Base-by-base conservation (phyloP, 1,140 invertebrate genomes). In the Sycophaga agraensis region DNA sequence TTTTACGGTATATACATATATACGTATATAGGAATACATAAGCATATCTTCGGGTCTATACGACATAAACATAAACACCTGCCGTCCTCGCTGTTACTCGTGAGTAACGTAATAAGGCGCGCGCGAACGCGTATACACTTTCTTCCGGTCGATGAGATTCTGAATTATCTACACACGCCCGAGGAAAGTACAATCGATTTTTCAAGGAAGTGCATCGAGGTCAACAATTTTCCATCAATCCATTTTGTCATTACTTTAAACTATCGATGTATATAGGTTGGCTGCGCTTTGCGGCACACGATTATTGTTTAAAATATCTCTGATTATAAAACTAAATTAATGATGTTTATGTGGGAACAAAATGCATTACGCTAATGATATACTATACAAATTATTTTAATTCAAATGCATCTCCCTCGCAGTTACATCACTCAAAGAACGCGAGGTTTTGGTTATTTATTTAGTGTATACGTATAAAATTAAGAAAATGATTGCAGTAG, bases 31-130 rank as follows among this genome's bases (percentile, higher is more conserved):
- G 1, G 2, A 8, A 6, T 26, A 21, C 34, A n/a, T 12, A 24
- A 11, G 2, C 14, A n/a, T 14, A 28, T 19, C 2, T 22, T 16
- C 11, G 22, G 4, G 17, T 37, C 2, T 22, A 12, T 9, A 21
- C 6, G 35, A 39, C 14, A 53, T 53, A 55, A 55, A 55, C 16
- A 26, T 55, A 55, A 49, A 39, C 34, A 48, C 19, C 28, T 58
- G 34, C 39, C 34, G 31, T 48, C 34, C 55, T 58, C 21, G 34
- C 11, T 22, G n/a, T 49, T 28, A 46, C 17, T 37, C 34, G 31
- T 34, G 55, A 39, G 31, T 28, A 49, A 48, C 45, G 55, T 49
- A 49, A 49, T 19, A 22, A 22, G 6, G 12, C 19, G 12, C 42
- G n/a, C n/a, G n/a, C n/a, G 28, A 9, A 19, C 17, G 11, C 19